Evolutionary conservation across 2,797 vertebrate genomes (phyloP).

Genomic region (Ceyx erithaca): DNA sequence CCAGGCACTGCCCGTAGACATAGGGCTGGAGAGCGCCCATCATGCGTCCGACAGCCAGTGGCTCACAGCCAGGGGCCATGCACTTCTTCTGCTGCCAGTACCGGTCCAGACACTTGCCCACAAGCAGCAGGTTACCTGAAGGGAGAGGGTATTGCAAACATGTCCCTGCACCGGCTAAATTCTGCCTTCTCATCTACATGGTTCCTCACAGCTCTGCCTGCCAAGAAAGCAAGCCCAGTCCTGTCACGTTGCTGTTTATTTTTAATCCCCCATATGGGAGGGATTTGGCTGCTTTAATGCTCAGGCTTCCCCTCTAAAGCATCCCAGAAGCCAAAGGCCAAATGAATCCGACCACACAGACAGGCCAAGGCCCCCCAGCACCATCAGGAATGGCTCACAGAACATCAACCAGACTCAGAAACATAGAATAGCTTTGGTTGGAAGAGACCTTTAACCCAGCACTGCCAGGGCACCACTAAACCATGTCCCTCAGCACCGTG

Average conservation of each 20-base stretch:
- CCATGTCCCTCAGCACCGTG: background rate
- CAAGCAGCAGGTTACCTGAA: constrained; percentile 77
- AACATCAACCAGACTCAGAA: background rate
- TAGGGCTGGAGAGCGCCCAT: constrained; percentile 87
- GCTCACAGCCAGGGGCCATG: constrained; percentile 94
- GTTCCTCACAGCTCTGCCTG: background rate
- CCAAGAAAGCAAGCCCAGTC: background rate
- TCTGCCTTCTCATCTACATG: background rate
- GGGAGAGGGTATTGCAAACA: background rate
- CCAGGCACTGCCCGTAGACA: constrained; percentile 90
- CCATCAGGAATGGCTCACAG: fast-evolving
- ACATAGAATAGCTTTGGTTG: background rate
- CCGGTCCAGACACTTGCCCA: constrained; percentile 85
- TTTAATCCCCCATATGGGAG: background rate
- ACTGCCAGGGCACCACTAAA: background rate
- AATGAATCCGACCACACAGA: background rate
- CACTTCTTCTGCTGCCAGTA: constrained; percentile 95
- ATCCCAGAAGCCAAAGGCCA: background rate
- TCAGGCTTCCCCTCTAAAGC: background rate
- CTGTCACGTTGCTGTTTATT: background rate
- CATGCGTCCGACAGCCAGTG: constrained; percentile 84
- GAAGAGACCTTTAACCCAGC: background rate
- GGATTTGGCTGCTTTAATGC: background rate
- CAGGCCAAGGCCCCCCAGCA: background rate
- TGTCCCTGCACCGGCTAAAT: background rate